Base-by-base conservation (phyloP, 2,113 vertebrate genomes). In the Podiceps cristatus region DNA sequence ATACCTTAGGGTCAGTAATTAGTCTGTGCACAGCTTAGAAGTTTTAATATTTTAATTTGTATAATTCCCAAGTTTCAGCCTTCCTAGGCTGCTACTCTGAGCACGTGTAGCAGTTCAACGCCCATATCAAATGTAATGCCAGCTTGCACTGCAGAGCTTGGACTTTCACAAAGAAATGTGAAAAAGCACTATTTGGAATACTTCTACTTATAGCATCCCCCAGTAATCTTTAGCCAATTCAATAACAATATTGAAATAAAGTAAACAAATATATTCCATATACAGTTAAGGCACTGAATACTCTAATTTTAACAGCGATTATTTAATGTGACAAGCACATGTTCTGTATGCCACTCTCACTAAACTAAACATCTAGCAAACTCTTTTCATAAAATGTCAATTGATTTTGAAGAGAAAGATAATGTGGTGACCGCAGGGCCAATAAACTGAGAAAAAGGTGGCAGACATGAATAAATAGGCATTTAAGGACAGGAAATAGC, bases 401-500 rank as follows among this genome's bases (percentile, higher is more conserved):
- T 84, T 95, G 92, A 95, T 96, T 97, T 94, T 97, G 88, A 97
- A 97, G 89, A 94, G 73, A 93, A 91, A 95, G 91, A 91, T 95
- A 98, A 97, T 92, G 62, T 90, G 69, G 28, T 95, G 88, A 95
- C 82, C 75, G 52, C 50, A 94, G 90, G 94, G 76, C 78, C 93
- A 95, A 82, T 88, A 81, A 96, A 93, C 69, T 29, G 29, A 91
- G 90, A 80, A 86, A 91, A 95, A 95, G 62, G 76, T 88, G 90
- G 56, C 52, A 96, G 73, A 78, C 56, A 93, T 72, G 85, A 98
- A 96, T 83, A 97, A 97, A 98, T 86, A 97, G 93, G 67, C 77
- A 90, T 96, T 98, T 98, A 96, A 97, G 86, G 74, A 90, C 35
- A 96, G 73, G 92, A 97, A 97, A 96, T 47, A 97, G 94, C 66